Evolutionary conservation across 2,888 invertebrate species (phyloP).

Genomic region (Sinotaia quadrata): DNA sequence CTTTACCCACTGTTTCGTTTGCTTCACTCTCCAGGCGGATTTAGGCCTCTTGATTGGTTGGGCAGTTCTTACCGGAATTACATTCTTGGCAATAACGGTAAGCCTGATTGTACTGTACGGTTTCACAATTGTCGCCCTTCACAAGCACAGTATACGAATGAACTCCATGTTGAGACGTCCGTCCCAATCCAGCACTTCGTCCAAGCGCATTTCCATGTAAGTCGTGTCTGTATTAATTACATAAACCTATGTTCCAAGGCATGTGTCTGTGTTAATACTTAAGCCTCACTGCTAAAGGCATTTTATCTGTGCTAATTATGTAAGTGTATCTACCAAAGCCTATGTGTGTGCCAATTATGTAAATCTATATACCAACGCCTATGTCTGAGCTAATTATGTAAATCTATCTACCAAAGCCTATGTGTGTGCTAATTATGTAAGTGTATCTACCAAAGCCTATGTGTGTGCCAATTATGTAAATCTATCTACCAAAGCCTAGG

Average conservation of each 20-base stretch:
- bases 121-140: slow-evolving; percentile 23
- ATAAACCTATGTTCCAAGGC: neutral
- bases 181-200: slow-evolving; percentile 12
- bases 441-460: too few species aligned
- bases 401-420: neutral
- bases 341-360: neutral
- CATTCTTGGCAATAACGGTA: slow-evolving; percentile 19
- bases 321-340: neutral
- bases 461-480: neutral
- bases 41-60: neutral
- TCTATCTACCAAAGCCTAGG: neutral
- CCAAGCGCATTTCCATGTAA: slow-evolving; percentile 17
- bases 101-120: slow-evolving; percentile 31
- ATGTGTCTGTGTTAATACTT: neutral
- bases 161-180: slow-evolving; percentile 28
- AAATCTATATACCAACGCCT: neutral
- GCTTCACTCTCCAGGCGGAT: slow-evolving; percentile 7
- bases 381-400: neutral
- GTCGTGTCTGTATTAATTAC: neutral
- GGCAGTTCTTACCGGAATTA: slow-evolving; percentile 15
- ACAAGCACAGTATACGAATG: slow-evolving; percentile 27
- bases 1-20: too few species aligned
- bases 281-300: neutral
- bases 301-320: neutral
- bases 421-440: neutral